phyloP scores from a whole-genome alignment of 2,888 invertebrate species.

The Ramazzottius varieornatus region DNA sequence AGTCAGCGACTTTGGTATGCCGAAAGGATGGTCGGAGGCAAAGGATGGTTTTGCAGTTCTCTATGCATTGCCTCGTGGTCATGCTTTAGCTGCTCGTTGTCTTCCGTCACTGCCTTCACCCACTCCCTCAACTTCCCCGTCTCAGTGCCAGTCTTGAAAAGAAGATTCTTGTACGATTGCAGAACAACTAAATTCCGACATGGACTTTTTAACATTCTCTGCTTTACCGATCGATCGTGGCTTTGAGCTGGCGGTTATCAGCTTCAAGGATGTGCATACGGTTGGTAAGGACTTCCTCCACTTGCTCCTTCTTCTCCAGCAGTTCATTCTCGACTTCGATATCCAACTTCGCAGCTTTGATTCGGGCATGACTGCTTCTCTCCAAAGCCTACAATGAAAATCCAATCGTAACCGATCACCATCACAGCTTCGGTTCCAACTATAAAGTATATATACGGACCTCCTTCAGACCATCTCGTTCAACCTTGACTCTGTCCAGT shows the following conservation, averaged over 20 bases:
- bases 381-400: not conserved
- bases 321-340: not conserved
- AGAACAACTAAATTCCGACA: not conserved
- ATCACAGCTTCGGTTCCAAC: too few relatives aligned
- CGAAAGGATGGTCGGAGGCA: too few relatives aligned
- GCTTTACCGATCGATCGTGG: too few relatives aligned
- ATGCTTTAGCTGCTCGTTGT: not conserved
- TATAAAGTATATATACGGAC: not conserved
- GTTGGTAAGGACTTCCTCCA: not conserved
- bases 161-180: not conserved
- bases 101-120: not conserved
- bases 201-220: too few relatives aligned
- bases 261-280: not conserved
- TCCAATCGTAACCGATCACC: too few relatives aligned
- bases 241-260: not conserved
- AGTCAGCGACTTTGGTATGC: too few relatives aligned
- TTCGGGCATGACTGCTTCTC: not conserved
- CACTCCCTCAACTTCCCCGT: not conserved
- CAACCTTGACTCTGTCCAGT: not conserved
- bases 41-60: not conserved
- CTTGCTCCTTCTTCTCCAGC: not conserved
- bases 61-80: not conserved
- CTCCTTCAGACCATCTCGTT: not conserved
- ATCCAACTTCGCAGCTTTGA: not conserved
- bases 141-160: not conserved